phyloP scores from a whole-genome alignment of 2,113 vertebrate genomes.

The Sceloporus tristichus region DNA sequence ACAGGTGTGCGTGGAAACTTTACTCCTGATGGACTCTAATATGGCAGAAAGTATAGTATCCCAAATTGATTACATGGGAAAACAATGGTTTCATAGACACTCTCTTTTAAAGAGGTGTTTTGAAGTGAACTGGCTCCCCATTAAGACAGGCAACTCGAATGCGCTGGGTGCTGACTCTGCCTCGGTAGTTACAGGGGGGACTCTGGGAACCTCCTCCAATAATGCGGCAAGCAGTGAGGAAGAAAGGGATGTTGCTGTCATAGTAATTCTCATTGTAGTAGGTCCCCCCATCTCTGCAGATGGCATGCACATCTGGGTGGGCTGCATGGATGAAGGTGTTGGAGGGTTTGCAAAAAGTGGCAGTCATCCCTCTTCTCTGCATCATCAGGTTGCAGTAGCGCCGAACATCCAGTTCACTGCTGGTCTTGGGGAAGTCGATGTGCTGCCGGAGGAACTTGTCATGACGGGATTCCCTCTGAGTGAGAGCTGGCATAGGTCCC shows the following conservation, averaged over 20 bases:
- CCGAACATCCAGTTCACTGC: not conserved
- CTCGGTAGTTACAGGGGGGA: conserved; percentile 23
- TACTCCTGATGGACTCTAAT: not conserved
- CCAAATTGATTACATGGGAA: too few relatives aligned
- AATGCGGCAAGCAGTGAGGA: not conserved
- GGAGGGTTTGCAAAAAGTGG: conserved; percentile 38
- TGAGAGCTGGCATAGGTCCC: conserved; percentile 41
- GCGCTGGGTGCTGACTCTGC: not conserved
- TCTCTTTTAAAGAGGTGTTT: not conserved
- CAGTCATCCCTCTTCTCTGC: conserved; percentile 62
- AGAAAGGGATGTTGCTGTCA: not conserved
- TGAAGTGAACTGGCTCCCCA: conserved; percentile 10
- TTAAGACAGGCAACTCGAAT: not conserved
- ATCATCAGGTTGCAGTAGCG: conserved; percentile 70
- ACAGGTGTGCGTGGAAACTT: not conserved
- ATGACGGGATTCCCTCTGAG: conserved; percentile 49
- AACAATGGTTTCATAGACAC: not conserved
- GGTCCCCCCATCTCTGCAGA: not conserved
- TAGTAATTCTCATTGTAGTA: conserved; percentile 13
- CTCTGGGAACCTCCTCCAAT: not conserved
- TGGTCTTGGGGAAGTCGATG: conserved; percentile 15
- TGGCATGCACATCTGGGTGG: not conserved
- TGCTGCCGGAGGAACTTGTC: conserved; percentile 65
- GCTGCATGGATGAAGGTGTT: conserved; percentile 69
- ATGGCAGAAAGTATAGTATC: not conserved